Percentiles rank a stretch among this genome's conserved stretches.
Conservation (phyloP, 2,888 invertebrate species). For the Perizoma affinitatum region DNA sequence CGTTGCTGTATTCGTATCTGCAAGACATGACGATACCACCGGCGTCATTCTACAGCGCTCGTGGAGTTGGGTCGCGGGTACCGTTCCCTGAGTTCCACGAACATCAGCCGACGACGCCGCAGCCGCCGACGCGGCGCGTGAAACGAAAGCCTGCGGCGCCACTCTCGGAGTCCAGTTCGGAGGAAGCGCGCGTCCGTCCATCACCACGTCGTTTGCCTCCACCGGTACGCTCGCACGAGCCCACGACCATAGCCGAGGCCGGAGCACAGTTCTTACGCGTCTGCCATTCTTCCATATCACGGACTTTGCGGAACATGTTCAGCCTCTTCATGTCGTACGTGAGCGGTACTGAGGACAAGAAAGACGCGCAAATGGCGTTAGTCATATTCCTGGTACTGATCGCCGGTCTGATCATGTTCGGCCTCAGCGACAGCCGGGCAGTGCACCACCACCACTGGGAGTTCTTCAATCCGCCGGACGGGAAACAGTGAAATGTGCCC, state of each 20-base stretch:
- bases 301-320: constrained; percentile 88
- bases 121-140: constrained; percentile 76
- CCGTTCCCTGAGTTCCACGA: constrained; percentile 65
- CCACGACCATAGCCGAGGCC: constrained; percentile 87
- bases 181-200: constrained; percentile 76
- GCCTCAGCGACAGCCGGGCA: constrained; percentile 88
- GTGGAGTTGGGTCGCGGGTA: constrained; percentile 37
- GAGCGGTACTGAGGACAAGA: constrained; percentile 86
- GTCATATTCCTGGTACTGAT: constrained; percentile 91
- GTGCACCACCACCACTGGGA: constrained; percentile 95
- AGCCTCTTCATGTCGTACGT: constrained; percentile 86
- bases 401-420: constrained; percentile 90
- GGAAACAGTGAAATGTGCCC: constrained; percentile 60
- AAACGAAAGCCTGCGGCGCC: constrained; percentile 70
- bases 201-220: constrained; percentile 68
- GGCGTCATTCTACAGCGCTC: constrained; percentile 71
- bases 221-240: constrained; percentile 81
- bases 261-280: constrained; percentile 88
- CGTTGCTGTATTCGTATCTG: constrained; percentile 79
- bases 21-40: constrained; percentile 82
- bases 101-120: constrained; percentile 64
- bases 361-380: constrained; percentile 89
- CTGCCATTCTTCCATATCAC: constrained; percentile 86
- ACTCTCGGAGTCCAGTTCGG: constrained; percentile 79
- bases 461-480: constrained; percentile 92